These are phyloP conservation scores for Limnephilus marmoratus DNA, from an alignment of 2,888 invertebrate species.

Conservation along the genomic window DNA sequence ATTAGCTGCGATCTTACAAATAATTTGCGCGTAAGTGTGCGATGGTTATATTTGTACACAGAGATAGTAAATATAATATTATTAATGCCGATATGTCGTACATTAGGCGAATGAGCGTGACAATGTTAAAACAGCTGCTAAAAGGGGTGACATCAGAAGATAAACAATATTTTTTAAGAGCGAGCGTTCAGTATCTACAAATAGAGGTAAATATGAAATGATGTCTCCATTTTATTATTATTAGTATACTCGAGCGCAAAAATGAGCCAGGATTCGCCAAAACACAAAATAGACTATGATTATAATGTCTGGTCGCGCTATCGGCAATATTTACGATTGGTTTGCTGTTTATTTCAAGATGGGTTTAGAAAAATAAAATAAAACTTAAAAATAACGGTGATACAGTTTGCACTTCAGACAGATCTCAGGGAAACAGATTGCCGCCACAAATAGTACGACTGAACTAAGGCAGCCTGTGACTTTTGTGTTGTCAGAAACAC, in stretches of 20 bases:
- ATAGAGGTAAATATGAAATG: background rate
- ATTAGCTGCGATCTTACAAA: background rate
- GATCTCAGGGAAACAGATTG: background rate
- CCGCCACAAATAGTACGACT: background rate
- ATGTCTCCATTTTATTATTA: background rate
- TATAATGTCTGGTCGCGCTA: background rate
- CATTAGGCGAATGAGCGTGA: background rate
- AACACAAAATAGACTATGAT: background rate
- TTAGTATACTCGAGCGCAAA: background rate
- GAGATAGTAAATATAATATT: background rate
- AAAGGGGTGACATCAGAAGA: background rate
- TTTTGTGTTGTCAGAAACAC: background rate
- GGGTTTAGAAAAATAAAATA: background rate
- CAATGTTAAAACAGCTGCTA: background rate
- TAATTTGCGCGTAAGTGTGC: background rate
- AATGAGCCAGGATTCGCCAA: background rate
- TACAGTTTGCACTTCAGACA: background rate
- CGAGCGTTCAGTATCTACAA: background rate
- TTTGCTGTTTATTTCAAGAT: background rate
- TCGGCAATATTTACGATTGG: background rate
- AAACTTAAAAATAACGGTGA: background rate
- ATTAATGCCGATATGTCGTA: background rate
- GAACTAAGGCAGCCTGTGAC: background rate
- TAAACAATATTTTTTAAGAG: conserved; percentile 2
- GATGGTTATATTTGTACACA: background rate